Evolutionary conservation across 2,797 vertebrate species (phyloP).

Genomic region (Thalassophryne amazonica): DNA sequence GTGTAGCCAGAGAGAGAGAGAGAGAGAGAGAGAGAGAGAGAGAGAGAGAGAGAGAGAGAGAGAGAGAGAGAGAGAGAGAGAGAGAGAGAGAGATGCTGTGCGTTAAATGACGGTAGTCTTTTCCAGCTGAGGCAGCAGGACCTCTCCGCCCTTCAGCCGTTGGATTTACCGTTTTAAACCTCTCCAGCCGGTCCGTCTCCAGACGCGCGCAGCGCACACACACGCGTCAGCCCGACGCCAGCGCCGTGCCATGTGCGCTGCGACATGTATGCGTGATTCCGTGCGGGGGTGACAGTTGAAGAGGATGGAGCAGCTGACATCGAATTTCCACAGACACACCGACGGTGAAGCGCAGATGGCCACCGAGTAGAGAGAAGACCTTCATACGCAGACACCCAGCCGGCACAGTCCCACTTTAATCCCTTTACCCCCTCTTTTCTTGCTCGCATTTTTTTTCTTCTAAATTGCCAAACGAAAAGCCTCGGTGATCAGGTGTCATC

Average conservation of each 20-base stretch:
- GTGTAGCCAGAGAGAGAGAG: slow-evolving; percentile 59
- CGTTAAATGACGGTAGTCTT: slow-evolving; percentile 65
- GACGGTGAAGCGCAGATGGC: slow-evolving; percentile 49
- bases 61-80: slow-evolving; percentile 54
- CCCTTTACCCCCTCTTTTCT: too few species aligned
- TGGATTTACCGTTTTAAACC: too few species aligned
- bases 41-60: slow-evolving; percentile 30
- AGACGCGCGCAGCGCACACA: not conserved
- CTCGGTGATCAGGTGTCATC: slow-evolving; percentile 48
- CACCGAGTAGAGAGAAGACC: slow-evolving; percentile 57
- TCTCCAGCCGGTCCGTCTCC: slow-evolving; percentile 37
- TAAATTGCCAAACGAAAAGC: slow-evolving; percentile 29
- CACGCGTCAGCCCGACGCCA: not conserved
- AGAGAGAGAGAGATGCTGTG: slow-evolving; percentile 61
- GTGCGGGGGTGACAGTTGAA: slow-evolving; percentile 55
- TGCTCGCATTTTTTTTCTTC: too few species aligned
- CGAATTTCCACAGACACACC: slow-evolving; percentile 67
- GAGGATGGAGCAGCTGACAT: slow-evolving; percentile 67
- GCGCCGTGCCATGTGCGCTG: slow-evolving; percentile 58
- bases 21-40: slow-evolving; percentile 23
- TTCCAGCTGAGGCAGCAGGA: slow-evolving; percentile 51
- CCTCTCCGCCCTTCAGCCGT: slow-evolving; percentile 66
- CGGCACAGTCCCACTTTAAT: too few species aligned
- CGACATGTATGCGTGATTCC: slow-evolving; percentile 61
- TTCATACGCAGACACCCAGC: slow-evolving; percentile 61